Evolutionary conservation across 1,140 invertebrate species (phyloP).

Genomic region (Sitobion miscanthi): DNA sequence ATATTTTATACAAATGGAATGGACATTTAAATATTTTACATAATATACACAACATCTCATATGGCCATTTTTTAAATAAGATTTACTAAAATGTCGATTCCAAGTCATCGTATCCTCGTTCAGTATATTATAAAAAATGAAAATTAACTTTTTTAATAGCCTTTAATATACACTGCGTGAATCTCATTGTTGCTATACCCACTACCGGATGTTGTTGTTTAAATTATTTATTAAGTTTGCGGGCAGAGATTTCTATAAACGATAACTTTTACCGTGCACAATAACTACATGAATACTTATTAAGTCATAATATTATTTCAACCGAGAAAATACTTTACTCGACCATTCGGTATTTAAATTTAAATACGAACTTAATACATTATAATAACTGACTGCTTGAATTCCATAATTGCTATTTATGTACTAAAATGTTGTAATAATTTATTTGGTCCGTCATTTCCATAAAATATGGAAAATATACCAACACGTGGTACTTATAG

Average conservation of each 20-base stretch:
- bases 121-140: neutral
- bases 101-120: neutral
- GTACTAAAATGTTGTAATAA: neutral
- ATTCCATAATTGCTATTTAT: neutral
- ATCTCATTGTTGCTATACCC: neutral
- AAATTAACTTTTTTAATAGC: neutral
- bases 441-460: neutral
- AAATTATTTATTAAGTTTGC: neutral
- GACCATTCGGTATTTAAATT: neutral
- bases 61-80: neutral
- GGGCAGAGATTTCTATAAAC: neutral
- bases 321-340: neutral
- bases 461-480: conserved; percentile 14
- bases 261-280: neutral
- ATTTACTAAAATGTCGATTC: neutral
- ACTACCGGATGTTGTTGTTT: conserved; percentile 5
- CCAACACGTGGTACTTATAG: neutral
- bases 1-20: neutral
- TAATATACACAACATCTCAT: neutral
- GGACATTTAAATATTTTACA: neutral
- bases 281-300: conserved; percentile 4
- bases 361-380: neutral
- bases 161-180: neutral
- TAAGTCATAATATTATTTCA: neutral
- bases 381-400: neutral